These are phyloP conservation scores for Heliothis subflexa DNA, from an alignment of 1,140 invertebrate genomes.

Conservation along the genomic window DNA sequence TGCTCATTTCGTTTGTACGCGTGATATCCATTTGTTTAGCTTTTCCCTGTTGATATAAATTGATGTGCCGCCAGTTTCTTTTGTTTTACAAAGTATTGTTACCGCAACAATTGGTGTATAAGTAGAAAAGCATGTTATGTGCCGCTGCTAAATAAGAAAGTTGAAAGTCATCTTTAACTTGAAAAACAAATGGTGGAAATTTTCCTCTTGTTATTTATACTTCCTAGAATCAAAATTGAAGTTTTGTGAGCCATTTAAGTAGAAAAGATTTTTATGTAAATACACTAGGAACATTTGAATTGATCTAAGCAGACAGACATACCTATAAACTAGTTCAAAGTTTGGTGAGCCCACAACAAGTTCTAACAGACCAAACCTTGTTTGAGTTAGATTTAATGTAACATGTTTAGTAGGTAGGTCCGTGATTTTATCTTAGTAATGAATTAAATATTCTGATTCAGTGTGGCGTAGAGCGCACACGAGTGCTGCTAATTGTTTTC, in stretches of 20 bases:
- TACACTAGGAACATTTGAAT: neutral
- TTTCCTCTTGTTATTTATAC: constrained; percentile 4
- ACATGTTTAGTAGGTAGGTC: constrained; percentile 30
- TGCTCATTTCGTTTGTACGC: constrained; percentile 69
- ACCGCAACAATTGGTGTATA: constrained; percentile 33
- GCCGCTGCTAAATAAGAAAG: constrained; percentile 27
- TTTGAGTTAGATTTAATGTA: constrained; percentile 30
- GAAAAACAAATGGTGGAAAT: constrained; percentile 2
- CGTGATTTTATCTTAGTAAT: constrained; percentile 40
- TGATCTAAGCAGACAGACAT: neutral
- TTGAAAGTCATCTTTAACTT: constrained; percentile 32
- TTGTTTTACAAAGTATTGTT: constrained; percentile 44
- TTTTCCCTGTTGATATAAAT: constrained; percentile 60
- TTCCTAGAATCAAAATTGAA: neutral
- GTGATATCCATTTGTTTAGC: constrained; percentile 50
- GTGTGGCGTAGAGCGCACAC: constrained; percentile 12
- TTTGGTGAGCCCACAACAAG: constrained; percentile 14
- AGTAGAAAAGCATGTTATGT: constrained; percentile 38
- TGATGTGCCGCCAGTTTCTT: constrained; percentile 41
- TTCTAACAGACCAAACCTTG: constrained; percentile 28
- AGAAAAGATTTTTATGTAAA: too few relatives aligned
- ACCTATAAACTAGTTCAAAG: constrained; percentile 1
- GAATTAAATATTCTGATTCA: constrained; percentile 40
- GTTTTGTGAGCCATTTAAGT: neutral
- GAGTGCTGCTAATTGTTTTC: constrained; percentile 65